Evolutionary conservation across 2,888 invertebrate species (phyloP).

Genomic region (Cyclophora punctaria): DNA sequence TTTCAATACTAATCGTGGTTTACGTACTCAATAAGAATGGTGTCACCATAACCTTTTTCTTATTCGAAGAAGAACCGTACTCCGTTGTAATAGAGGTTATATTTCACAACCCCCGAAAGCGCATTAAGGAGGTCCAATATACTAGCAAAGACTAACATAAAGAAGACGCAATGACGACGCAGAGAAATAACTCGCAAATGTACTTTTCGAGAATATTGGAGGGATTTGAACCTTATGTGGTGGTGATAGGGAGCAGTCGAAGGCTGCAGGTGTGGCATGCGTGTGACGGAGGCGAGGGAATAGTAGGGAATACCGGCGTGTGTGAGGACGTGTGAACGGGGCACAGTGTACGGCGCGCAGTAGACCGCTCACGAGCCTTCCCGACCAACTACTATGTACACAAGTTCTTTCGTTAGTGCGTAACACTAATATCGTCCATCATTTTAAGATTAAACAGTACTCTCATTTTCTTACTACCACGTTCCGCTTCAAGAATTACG

Average conservation of each 20-base stretch:
- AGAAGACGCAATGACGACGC: constrained; percentile 24
- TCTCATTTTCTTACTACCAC: too few species aligned
- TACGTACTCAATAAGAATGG: too few species aligned
- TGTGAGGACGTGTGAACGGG: constrained; percentile 39
- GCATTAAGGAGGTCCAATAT: constrained; percentile 34
- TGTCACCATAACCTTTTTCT: too few species aligned
- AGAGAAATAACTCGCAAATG: constrained; percentile 22
- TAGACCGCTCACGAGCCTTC: neutral
- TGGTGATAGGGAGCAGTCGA: neutral
- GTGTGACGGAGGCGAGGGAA: constrained; percentile 27
- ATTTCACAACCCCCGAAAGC: constrained; percentile 23
- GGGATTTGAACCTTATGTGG: too few species aligned
- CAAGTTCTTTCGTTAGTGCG: too few species aligned
- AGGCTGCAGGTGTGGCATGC: constrained; percentile 11
- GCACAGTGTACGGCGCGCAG: neutral
- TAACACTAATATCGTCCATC: too few species aligned
- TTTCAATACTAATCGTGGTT: too few species aligned
- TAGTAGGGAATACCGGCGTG: constrained; percentile 33
- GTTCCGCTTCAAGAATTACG: too few species aligned
- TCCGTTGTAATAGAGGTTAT: constrained; percentile 14
- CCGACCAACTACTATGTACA: too few species aligned
- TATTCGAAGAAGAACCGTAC: neutral
- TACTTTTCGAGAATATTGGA: neutral
- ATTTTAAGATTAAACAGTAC: too few species aligned
- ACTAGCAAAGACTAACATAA: constrained; percentile 28